Evolutionary conservation across 2,797 vertebrate genomes (phyloP).

Genomic region (Gymnothorax reevesii): DNA sequence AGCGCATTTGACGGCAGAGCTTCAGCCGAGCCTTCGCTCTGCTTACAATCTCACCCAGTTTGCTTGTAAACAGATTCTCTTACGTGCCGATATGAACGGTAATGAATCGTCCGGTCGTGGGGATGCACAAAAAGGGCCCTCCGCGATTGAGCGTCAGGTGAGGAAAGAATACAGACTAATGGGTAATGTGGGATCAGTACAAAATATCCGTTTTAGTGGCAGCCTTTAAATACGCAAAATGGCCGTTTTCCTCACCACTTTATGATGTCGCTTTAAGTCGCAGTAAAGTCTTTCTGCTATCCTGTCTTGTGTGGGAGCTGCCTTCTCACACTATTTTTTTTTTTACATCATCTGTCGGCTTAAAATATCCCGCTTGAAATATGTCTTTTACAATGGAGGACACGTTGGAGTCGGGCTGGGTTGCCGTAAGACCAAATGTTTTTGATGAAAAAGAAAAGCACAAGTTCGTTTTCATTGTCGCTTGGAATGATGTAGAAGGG

Average conservation of each 20-base stretch:
- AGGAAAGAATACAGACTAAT: conserved; percentile 33
- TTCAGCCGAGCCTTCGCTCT: conserved; percentile 30
- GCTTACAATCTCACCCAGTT: conserved; percentile 30
- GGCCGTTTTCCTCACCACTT: conserved; percentile 25
- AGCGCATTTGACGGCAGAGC: conserved; percentile 19
- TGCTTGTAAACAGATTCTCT: conserved; percentile 88
- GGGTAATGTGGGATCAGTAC: conserved; percentile 45
- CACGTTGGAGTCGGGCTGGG: conserved; percentile 90
- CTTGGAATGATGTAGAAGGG: conserved; percentile 93
- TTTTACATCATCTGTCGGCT: conserved; percentile 15
- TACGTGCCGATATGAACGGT: conserved; percentile 75
- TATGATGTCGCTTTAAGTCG: conserved; percentile 26
- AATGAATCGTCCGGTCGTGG: conserved; percentile 59
- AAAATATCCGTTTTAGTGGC: conserved; percentile 28
- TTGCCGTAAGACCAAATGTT: conserved; percentile 89
- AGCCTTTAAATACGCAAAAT: conserved; percentile 24
- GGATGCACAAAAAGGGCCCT: conserved; percentile 45
- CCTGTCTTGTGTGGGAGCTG: conserved; percentile 34
- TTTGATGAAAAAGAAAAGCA: conserved; percentile 92
- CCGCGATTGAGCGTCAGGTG: conserved; percentile 55
- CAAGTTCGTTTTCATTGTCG: conserved; percentile 93
- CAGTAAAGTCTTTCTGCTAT: conserved; percentile 11
- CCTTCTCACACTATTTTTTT: conserved; percentile 18
- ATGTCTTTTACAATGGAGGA: conserved; percentile 93
- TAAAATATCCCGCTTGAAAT: conserved; percentile 51